Base-by-base conservation (phyloP, 2,797 vertebrate genomes). In the Hylomyscus alleni region DNA sequence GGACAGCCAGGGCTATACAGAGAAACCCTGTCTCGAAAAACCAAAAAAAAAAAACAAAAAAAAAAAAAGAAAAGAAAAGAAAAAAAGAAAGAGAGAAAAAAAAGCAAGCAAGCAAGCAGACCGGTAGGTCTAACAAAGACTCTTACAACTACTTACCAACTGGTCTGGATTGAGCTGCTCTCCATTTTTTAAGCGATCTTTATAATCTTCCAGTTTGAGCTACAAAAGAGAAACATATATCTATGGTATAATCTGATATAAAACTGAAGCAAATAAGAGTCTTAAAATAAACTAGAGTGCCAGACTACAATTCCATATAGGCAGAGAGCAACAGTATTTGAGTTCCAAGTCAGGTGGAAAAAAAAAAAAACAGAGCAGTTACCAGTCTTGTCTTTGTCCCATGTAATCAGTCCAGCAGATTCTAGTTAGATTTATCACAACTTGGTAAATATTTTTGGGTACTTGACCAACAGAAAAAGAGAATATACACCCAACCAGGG, bases 121-220 rank as follows among this genome's bases (percentile, higher is more conserved):
- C 11, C n/a, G 52, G 77, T 14, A 85, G 3, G 1, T 9, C 31
- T 89, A 34, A 80, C 17, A 80, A 93, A 94, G 8, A 37, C 75
- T 52, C 60, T 54, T 52, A 85, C 75, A 60, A 56, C 14, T 85
- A 97, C 99, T 98, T 98, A 99, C 99, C 99, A 99, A 98, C 95
- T 99, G 99, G 97, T 99, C 99, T 97, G 98, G 98, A 98, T 99
- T 99, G 20, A 99, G 99, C 1, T 85, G 95, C 50, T 99, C 99
- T 9, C 99, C 99, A 40, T 97, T 99, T 92, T 98, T 98, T 98
- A 99, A 97, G 75, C 99, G 99, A 97, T 98, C 99, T 97, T 98
- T 99, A 95, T 99, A 99, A 96, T 99, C 99, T 97, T 99, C 99
- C 69, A 99, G 98, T 98, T 99, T 99, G 62, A 99, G 98, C 99